These are phyloP conservation scores for Eupithecia exiguata DNA, from an alignment of 2,888 invertebrate genomes.

Conservation along the genomic window DNA sequence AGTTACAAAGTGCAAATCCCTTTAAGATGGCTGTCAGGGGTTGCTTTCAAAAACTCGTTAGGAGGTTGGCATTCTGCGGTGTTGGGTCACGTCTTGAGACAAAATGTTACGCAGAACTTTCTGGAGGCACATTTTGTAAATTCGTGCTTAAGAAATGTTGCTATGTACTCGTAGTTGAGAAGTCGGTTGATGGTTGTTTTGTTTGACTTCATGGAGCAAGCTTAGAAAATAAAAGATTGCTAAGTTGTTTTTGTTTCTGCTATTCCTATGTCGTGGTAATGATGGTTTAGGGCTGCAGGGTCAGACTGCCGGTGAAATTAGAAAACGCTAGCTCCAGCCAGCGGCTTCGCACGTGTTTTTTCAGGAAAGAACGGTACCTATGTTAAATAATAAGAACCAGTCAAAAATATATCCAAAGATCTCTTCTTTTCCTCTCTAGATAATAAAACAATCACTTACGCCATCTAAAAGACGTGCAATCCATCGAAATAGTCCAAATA, in stretches of 20 bases:
- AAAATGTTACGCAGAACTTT: slow-evolving; percentile 69
- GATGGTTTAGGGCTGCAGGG: not conserved
- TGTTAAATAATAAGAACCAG: not conserved
- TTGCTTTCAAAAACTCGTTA: slow-evolving; percentile 82
- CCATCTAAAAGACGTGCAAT: slow-evolving; percentile 19
- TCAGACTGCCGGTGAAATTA: not conserved
- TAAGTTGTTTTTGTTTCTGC: not conserved
- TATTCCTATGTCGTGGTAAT: not conserved
- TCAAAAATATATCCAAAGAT: not conserved
- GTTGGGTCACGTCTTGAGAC: slow-evolving; percentile 77
- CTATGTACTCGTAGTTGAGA: slow-evolving; percentile 9
- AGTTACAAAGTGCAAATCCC: slow-evolving; percentile 81
- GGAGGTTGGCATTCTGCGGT: slow-evolving; percentile 75
- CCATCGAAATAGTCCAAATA: slow-evolving; percentile 33
- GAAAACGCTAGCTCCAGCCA: not conserved
- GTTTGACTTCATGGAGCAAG: slow-evolving; percentile 20
- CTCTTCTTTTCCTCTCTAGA: not conserved
- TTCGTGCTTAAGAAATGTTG: slow-evolving; percentile 42
- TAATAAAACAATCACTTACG: slow-evolving; percentile 14
- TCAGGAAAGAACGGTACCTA: too few species aligned
- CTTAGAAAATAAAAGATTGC: not conserved
- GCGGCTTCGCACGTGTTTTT: not conserved
- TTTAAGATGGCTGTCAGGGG: slow-evolving; percentile 76
- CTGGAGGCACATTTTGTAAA: slow-evolving; percentile 46
- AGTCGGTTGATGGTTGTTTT: slow-evolving; percentile 28